Percentiles rank a stretch among this genome's conserved stretches.
phyloP scores from a whole-genome alignment of 2,113 vertebrate genomes.

The Mus musculus region GRCm39 chr17:50379001-50379500 shows the following conservation, averaged over 20 bases:
- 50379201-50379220: background rate
- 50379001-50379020: background rate
- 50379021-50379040: background rate
- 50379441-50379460: too few relatives aligned
- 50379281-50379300: background rate
- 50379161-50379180: background rate
- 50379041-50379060: background rate
- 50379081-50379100: background rate
- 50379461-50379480: too few relatives aligned
- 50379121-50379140: too few relatives aligned
- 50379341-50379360: background rate
- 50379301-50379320: too few relatives aligned
- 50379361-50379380: background rate
- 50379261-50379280: background rate
- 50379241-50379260: background rate
- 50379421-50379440: too few relatives aligned
- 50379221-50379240: background rate
- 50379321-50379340: background rate
- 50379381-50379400: background rate
- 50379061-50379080: background rate
- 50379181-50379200: background rate
- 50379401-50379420: background rate
- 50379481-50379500: background rate
- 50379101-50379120: too few relatives aligned
- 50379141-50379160: too few relatives aligned